Evolutionary conservation across 1,140 invertebrate species (phyloP).

Genomic region (Drosophila malerkotliana): DNA sequence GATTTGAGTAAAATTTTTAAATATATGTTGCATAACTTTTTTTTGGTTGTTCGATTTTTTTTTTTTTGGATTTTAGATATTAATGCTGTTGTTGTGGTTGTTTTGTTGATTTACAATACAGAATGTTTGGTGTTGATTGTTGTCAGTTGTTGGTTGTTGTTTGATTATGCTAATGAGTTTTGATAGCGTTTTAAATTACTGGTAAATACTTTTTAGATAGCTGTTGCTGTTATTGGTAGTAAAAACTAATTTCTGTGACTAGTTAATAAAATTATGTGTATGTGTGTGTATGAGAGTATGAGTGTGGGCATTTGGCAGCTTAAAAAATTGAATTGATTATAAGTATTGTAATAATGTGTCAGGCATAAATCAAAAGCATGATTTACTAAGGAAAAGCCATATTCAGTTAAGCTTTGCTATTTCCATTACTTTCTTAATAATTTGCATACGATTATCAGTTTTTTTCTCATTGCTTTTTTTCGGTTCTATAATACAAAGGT

Average conservation of each 20-base stretch:
- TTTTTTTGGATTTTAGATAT: constrained; percentile 31
- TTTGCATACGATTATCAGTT: constrained; percentile 29
- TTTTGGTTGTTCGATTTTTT: constrained; percentile 31
- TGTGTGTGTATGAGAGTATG: constrained; percentile 29
- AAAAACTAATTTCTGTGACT: constrained; percentile 69
- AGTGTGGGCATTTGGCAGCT: constrained; percentile 37
- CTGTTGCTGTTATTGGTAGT: constrained; percentile 43
- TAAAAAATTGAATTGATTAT: constrained; percentile 62
- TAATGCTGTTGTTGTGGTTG: constrained; percentile 51
- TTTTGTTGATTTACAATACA: constrained; percentile 54
- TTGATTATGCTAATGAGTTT: constrained; percentile 65
- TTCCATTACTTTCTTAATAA: constrained; percentile 28
- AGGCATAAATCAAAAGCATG: constrained; percentile 80
- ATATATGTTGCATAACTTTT: constrained; percentile 42
- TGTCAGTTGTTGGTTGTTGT: constrained; percentile 17
- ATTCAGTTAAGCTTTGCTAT: constrained; percentile 71
- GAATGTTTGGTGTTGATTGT: constrained; percentile 33
- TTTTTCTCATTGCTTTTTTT: constrained; percentile 32
- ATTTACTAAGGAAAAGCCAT: constrained; percentile 77
- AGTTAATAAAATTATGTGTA: constrained; percentile 63
- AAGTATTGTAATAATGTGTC: constrained; percentile 61
- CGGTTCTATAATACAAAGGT: constrained; percentile 54
- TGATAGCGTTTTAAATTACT: constrained; percentile 62
- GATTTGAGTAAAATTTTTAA: constrained; percentile 29
- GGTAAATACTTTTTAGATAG: constrained; percentile 47